Percentiles rank a stretch among this genome's conserved stretches.
phyloP scores from a whole-genome alignment of 2,888 invertebrate species.

The Matsumyia berberina region DNA sequence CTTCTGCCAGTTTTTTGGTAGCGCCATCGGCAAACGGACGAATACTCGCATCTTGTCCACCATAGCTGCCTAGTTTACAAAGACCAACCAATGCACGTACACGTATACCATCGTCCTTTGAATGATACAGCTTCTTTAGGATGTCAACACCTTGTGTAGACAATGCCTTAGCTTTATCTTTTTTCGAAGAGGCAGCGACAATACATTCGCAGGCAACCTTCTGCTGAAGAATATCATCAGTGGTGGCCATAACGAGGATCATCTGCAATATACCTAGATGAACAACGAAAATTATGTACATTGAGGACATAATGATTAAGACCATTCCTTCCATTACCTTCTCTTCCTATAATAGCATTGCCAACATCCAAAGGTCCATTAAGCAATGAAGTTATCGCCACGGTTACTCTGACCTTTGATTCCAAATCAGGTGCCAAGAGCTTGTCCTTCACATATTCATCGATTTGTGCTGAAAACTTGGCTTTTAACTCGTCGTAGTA shows the following conservation, averaged over 20 bases:
- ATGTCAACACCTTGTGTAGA: slow-evolving; percentile 95
- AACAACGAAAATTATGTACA: neutral
- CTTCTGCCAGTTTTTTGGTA: slow-evolving; percentile 95
- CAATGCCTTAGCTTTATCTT: slow-evolving; percentile 96
- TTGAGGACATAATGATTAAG: neutral
- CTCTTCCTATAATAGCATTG: slow-evolving; percentile 91
- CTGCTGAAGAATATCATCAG: slow-evolving; percentile 95
- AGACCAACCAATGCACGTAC: slow-evolving; percentile 96
- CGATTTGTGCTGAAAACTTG: slow-evolving; percentile 90
- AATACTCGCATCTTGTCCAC: slow-evolving; percentile 97
- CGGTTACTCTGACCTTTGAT: slow-evolving; percentile 93
- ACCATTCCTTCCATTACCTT: too few species aligned
- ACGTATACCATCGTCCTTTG: slow-evolving; percentile 94
- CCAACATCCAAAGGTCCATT: slow-evolving; percentile 97
- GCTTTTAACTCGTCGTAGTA: slow-evolving; percentile 93
- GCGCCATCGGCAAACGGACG: slow-evolving; percentile 98
- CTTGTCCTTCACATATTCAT: slow-evolving; percentile 94
- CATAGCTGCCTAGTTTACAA: slow-evolving; percentile 97
- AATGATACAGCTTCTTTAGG: slow-evolving; percentile 95
- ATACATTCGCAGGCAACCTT: slow-evolving; percentile 98
- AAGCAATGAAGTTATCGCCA: slow-evolving; percentile 94
- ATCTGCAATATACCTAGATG: slow-evolving; percentile 91
- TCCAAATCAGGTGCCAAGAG: slow-evolving; percentile 94
- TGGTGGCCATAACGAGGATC: slow-evolving; percentile 98
- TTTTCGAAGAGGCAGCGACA: slow-evolving; percentile 97